Percentiles rank a stretch among this genome's conserved stretches.
Evolutionary conservation across 2,113 vertebrate genomes (phyloP).

Genomic region (Xiphophorus hellerii): DNA sequence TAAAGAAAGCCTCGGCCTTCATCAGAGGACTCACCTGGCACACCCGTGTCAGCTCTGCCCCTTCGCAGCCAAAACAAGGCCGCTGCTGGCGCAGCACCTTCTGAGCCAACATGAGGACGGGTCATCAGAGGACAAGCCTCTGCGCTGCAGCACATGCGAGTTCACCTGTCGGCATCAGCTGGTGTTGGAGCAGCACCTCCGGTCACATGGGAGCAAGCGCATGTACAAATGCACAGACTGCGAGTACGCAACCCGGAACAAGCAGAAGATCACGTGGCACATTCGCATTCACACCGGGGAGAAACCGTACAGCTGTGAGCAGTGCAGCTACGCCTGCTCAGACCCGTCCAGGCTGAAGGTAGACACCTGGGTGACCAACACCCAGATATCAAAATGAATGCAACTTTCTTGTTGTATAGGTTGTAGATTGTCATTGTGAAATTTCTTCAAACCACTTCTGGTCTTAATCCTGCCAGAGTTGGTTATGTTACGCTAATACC

Average conservation of each 20-base stretch:
- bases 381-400: background rate
- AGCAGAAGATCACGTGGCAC: constrained; percentile 98
- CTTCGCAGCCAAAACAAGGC: constrained; percentile 86
- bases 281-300: constrained; percentile 95
- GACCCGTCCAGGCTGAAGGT: constrained; percentile 97
- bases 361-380: background rate
- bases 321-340: constrained; percentile 89
- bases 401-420: background rate
- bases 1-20: constrained; percentile 80
- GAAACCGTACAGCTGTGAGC: constrained; percentile 93
- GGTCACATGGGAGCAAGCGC: constrained; percentile 89
- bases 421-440: no score
- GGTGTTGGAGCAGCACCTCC: constrained; percentile 92
- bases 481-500: no score
- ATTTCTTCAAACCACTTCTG: no score
- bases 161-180: constrained; percentile 89
- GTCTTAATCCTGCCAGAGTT: no score
- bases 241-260: constrained; percentile 90
- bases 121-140: constrained; percentile 68
- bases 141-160: constrained; percentile 87
- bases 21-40: constrained; percentile 82
- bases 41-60: constrained; percentile 88
- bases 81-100: constrained; percentile 87
- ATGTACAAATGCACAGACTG: constrained; percentile 95
- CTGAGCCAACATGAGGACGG: constrained; percentile 84